A percentile compares a stretch with the other conserved stretches of the same genome.
phyloP scores from a whole-genome alignment of 2,888 invertebrate species.

The Sabatieria punctata region DNA sequence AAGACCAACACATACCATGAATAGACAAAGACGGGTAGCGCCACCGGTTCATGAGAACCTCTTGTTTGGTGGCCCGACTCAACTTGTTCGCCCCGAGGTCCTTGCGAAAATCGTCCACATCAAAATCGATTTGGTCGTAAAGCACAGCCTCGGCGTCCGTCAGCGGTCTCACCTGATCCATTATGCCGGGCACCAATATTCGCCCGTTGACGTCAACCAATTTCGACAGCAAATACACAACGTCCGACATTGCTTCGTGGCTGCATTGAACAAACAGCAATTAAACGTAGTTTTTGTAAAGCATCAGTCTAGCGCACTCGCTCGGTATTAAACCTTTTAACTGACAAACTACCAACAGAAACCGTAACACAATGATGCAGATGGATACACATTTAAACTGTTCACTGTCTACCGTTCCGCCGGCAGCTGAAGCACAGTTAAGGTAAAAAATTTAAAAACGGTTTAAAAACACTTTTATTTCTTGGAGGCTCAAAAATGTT shows the following conservation, averaged over 20 bases:
- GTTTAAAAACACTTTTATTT: too few species aligned
- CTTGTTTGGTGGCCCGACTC: slow-evolving; percentile 50
- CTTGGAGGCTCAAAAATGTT: too few species aligned
- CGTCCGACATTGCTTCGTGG: slow-evolving; percentile 73
- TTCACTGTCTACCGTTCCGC: too few species aligned
- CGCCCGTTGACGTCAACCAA: slow-evolving; percentile 69
- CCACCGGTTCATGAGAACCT: slow-evolving; percentile 85
- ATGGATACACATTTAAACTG: too few species aligned
- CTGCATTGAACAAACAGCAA: slow-evolving; percentile 15
- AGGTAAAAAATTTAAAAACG: too few species aligned
- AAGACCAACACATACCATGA: slow-evolving; percentile 45
- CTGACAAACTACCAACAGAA: too few species aligned
- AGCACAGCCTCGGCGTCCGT: slow-evolving; percentile 38
- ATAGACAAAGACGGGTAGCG: slow-evolving; percentile 76
- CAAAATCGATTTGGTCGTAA: slow-evolving; percentile 69
- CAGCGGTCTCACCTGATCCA: slow-evolving; percentile 57
- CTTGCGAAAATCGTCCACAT: slow-evolving; percentile 54
- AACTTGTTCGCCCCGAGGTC: slow-evolving; percentile 49
- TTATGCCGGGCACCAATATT: slow-evolving; percentile 61
- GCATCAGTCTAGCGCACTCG: too few species aligned
- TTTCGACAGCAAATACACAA: slow-evolving; percentile 63
- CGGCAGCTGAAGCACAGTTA: too few species aligned
- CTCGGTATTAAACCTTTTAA: too few species aligned
- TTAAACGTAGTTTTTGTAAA: too few species aligned
- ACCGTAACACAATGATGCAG: too few species aligned